Evolutionary conservation across 1,140 invertebrate species (phyloP).

Genomic region (Calliopsis andreniformis): DNA sequence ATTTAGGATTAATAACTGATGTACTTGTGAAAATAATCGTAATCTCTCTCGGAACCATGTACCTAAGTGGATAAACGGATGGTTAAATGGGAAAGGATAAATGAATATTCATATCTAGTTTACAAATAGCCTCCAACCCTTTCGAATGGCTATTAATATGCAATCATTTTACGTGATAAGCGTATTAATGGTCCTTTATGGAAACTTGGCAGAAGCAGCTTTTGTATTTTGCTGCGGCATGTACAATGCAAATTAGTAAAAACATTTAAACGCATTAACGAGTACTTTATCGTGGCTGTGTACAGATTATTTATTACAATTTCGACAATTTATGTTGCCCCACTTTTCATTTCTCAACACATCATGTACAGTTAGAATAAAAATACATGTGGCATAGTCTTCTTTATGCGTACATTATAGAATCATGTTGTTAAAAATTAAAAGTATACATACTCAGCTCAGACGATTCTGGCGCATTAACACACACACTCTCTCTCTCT

Average conservation of each 20-base stretch:
- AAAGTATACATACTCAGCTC: no score
- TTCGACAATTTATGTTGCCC: slow-evolving; percentile 50
- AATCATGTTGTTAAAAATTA: no score
- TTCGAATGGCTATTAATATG: slow-evolving; percentile 53
- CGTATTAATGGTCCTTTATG: slow-evolving; percentile 29
- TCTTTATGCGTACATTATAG: no score
- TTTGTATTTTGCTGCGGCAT: slow-evolving; percentile 33
- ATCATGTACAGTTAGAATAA: no score
- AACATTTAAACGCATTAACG: slow-evolving; percentile 48
- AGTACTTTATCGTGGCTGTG: slow-evolving; percentile 18
- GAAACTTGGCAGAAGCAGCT: slow-evolving; percentile 20
- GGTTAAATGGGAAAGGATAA: neutral
- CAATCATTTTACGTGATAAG: slow-evolving; percentile 54
- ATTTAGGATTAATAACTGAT: neutral
- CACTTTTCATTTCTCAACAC: no score
- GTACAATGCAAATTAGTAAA: slow-evolving; percentile 48
- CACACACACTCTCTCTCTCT: no score
- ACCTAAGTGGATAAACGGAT: neutral
- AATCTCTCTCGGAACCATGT: neutral
- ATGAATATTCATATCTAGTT: slow-evolving; percentile 55
- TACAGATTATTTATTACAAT: slow-evolving; percentile 55
- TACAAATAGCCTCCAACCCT: slow-evolving; percentile 38
- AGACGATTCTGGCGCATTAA: no score
- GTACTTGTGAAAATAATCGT: neutral
- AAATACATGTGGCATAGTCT: no score